Base-by-base conservation (phyloP, 2,113 vertebrate species). In the Amia ocellicauda region DNA sequence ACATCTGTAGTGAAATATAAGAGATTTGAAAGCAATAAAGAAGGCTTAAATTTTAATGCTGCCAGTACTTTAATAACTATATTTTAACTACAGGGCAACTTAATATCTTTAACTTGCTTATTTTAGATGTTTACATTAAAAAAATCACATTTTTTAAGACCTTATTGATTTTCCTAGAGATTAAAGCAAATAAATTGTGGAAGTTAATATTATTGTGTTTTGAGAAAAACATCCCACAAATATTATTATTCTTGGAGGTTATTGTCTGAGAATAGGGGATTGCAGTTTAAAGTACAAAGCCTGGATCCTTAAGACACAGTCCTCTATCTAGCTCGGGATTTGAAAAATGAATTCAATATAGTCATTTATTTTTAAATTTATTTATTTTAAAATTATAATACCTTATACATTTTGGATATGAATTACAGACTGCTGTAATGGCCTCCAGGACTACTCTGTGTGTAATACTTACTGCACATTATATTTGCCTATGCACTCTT, bases 21-120 rank as follows among this genome's bases (percentile, higher is more conserved):
- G 81, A 86, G 85, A 86, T 88, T 85, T 84, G 83, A 84, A 79
- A 85, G 76, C 85, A 83, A 90, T 92, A 90, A 87, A 86, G 78
- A 64, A 78, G 82, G 85, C 78, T 89, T 88, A 89, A 86, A 90
- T 89, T 86, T 88, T 85, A 85, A 86, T 89, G 85, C 78, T 75
- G 63, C 75, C 82, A 79, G 78, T 78, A 73, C 78, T 85, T 83
- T 80, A 85, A 82, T 85, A 89, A 81, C 76, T 79, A 78, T 72
- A 82, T 86, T 89, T 90, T 87, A 89, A 89, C 86, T 82, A 83
- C 73, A 24, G 79, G 83, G 80, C 68, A 86, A 77, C 81, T 84
- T 78, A 74, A 67, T 80, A 84, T 76, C 82, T 81, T 80, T 72
- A 70, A 19, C 2, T 67, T 81, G 69, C 77, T 77, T 85, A 84